Evolutionary conservation across 30 jellyfish, hydroid and myxozoan species (phyloP).

Genomic region (Mastigias papua): DNA sequence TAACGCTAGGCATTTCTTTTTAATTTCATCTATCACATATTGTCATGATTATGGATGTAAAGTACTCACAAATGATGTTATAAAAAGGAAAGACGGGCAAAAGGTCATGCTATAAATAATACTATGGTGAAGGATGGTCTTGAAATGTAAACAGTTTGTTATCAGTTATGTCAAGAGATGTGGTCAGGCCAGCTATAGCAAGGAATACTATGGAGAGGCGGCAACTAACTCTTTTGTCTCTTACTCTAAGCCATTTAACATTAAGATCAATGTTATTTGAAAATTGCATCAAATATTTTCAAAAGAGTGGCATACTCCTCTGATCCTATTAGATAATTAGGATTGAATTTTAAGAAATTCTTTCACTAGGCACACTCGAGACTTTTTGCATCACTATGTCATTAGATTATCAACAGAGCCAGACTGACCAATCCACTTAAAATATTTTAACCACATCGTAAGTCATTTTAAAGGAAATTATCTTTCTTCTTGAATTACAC

Average conservation of each 20-base stretch:
- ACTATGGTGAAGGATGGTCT: too few species aligned
- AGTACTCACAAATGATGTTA: too few species aligned
- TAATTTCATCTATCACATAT: too few species aligned
- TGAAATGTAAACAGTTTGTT: not conserved
- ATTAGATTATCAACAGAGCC: slow-evolving; percentile 58
- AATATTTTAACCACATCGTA: slow-evolving; percentile 12
- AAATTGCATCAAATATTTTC: slow-evolving; percentile 68
- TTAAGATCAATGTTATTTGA: slow-evolving; percentile 39
- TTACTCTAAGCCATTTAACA: slow-evolving; percentile 52
- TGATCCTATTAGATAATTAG: slow-evolving; percentile 59
- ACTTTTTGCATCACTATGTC: slow-evolving; percentile 46
- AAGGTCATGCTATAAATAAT: too few species aligned
- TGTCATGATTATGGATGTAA: too few species aligned
- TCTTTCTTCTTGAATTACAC: too few species aligned
- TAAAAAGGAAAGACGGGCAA: too few species aligned
- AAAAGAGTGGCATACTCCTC: slow-evolving; percentile 67
- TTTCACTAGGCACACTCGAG: slow-evolving; percentile 64
- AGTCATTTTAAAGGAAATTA: not conserved
- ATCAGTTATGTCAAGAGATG: not conserved
- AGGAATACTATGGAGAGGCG: not conserved
- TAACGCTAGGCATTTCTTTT: too few species aligned
- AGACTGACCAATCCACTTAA: slow-evolving; percentile 40
- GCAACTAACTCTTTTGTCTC: not conserved
- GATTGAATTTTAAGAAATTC: slow-evolving; percentile 41
- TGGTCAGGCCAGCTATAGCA: not conserved